Evolutionary conservation across 2,797 vertebrate species (phyloP), one percentile per base, ranked within the genome.

Genomic region (Myoxocephalus aenaeus): DNA sequence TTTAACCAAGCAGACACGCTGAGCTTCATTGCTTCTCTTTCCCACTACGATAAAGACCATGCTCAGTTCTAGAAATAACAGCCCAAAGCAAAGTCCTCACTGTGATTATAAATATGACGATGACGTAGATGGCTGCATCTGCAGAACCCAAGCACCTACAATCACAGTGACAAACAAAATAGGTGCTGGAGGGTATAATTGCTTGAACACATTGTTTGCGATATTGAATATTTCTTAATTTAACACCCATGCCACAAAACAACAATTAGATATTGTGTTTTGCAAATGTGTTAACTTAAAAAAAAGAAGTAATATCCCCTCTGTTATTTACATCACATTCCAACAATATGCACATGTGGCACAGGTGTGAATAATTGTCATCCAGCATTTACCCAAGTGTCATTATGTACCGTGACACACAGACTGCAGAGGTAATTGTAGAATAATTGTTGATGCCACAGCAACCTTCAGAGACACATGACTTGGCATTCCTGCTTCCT

Each of bases 31-130:
- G 27, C 18, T 68, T 51, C n/a, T 2, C 27, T 42, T 59, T 68
- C 29, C 75, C 20, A 22, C 71, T 12, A 69, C 27, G 17, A 76
- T 83, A 74, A 80, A 77, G 46, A 85, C 62, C 61, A 56, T 32
- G 51, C 48, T 84, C 64, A 71, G 70, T 56, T 80, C 10, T 53
- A 76, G 64, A 69, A 75, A 84, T 70, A 79, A 70, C 73, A 82
- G 62, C 58, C 77, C 51, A 4, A 63, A 80, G 73, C 57, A 78
- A 59, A 67, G 57, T 42, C 56, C 72, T 76, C 46, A 46, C 29
- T 50, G 40, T 79, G 67, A 86, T 82, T 83, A 76, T 70, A 82
- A 70, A 81, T 77, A 79, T 59, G 80, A 79, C 64, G 75, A 71
- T 70, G 66, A 86, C 81, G 44, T 25, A 48, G 80, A 85, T 79